Base-by-base conservation (phyloP, 1,140 invertebrate genomes). In the Charaxes varanes region DNA sequence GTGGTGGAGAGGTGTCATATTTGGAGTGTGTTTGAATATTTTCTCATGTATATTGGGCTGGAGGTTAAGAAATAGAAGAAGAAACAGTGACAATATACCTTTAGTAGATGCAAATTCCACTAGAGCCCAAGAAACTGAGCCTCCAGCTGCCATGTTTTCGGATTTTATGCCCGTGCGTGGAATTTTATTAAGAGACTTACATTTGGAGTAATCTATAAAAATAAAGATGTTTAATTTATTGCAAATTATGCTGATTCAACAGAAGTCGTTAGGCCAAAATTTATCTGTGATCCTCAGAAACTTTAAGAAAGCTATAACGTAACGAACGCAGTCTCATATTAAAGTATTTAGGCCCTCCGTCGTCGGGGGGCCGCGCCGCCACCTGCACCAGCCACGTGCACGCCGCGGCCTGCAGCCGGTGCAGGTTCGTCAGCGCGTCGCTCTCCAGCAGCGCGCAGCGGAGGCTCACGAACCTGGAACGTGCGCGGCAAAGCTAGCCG, bases 311-410 rank as follows among this genome's bases (percentile, higher is more conserved):
- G n/a, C n/a, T n/a, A n/a, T n/a, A n/a, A n/a, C n/a, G n/a, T n/a
- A n/a, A n/a, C n/a, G n/a, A n/a, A n/a, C n/a, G n/a, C n/a, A n/a
- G n/a, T n/a, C n/a, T n/a, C n/a, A n/a, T n/a, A n/a, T n/a, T n/a
- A n/a, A n/a, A n/a, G n/a, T n/a, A n/a, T n/a, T n/a, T n/a, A n/a
- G n/a, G n/a, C n/a, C n/a, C n/a, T n/a, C n/a, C n/a, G n/a, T n/a
- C n/a, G n/a, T n/a, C n/a, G n/a, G n/a, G n/a, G n/a, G n/a, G n/a
- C n/a, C 88, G 69, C 2, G 88, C 60, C 2, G 92, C 91, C 5
- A 96, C 86, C 71, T 97, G 93, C 18, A 91, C 88, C 8, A 97
- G 73, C 94, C 94, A 98, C 30, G 90, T 90, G 23, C 93, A 90
- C 1, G 94, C 93, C 2, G 91, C 89, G 11, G 94, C 89, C 55